Evolutionary conservation across 2,797 vertebrate species (phyloP), one percentile per base, ranked within the genome.

Genomic region (Trematomus bernacchii): DNA sequence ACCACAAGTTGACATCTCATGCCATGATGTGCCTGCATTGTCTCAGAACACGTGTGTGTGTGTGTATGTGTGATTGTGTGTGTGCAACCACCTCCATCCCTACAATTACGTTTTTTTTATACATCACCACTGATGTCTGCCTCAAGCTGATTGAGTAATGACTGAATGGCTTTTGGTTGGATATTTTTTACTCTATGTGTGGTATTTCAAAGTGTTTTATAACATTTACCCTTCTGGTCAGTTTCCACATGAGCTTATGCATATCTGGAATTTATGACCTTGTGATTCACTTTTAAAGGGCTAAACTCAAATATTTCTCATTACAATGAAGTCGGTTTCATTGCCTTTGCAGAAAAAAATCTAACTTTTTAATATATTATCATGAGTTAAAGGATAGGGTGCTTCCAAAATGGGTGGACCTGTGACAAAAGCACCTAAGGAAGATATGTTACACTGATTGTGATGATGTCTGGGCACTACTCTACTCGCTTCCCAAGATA

Each of bases 1-100:
- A 79, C 88, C 79, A 66, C n/a, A 72, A 66, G 63, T 59, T 71
- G 66, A 85, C 50, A 42, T 81, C 74, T 86, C 37, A 52, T 73
- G 61, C 70, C 50, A 19, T 51, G 27, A 76, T 78, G 23, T 63
- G 50, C n/a, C 60, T 33, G 53, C 15, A 33, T 83, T 75, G 43
- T 71, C 46, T 74, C 14, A 23, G 7, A 1, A n/a, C 33, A 50
- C 10, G 53, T 9, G 50, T 62, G n/a, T n/a, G n/a, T n/a, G 18
- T 60, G 52, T 46, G 23, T 62, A 27, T 37, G 21, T 57, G 21
- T 18, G 42, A 15, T 18, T 52, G n/a, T 33, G 19, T 52, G 0
- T 51, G n/a, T 55, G 27, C 27, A 63, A 10, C 3, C 10, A 7
- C 37, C 12, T 27, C 30, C 33, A 62, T 59, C 6, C 53, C 50